phyloP scores from a whole-genome alignment of 2,888 invertebrate species.

The Zygogramma bicolorata region DNA sequence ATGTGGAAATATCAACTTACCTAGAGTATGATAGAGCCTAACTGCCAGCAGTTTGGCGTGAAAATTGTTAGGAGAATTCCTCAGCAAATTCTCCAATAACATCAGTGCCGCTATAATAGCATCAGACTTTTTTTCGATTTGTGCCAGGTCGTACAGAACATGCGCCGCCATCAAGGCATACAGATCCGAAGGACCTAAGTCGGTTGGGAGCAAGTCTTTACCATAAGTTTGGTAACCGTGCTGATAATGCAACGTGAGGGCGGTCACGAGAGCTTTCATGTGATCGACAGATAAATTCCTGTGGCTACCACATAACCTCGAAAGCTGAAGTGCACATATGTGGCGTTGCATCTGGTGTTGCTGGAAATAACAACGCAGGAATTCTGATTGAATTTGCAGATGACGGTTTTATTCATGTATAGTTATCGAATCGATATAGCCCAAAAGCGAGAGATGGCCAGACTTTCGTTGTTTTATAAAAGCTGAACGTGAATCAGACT shows the following conservation, averaged over 20 bases:
- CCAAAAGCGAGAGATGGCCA: too few species aligned
- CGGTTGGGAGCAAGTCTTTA: slow-evolving; percentile 74
- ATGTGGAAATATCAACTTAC: slow-evolving; percentile 61
- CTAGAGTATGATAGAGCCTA: slow-evolving; percentile 82
- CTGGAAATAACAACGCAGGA: slow-evolving; percentile 66
- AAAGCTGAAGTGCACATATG: slow-evolving; percentile 81
- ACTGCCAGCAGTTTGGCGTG: slow-evolving; percentile 88
- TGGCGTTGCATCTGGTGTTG: slow-evolving; percentile 85
- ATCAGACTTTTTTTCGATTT: slow-evolving; percentile 69
- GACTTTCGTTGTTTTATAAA: too few species aligned
- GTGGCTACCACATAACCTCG: slow-evolving; percentile 79
- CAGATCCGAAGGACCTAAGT: slow-evolving; percentile 82
- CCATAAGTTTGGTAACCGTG: slow-evolving; percentile 71
- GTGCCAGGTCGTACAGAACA: slow-evolving; percentile 72
- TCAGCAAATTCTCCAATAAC: slow-evolving; percentile 79
- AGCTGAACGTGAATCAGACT: too few species aligned
- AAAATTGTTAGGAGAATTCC: slow-evolving; percentile 87
- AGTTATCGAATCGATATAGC: too few species aligned
- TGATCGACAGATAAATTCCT: slow-evolving; percentile 70
- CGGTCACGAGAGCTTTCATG: slow-evolving; percentile 72
- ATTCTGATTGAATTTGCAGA: too few species aligned
- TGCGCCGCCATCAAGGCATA: slow-evolving; percentile 86
- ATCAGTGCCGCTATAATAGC: slow-evolving; percentile 76
- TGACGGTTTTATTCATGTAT: too few species aligned
- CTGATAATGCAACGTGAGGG: slow-evolving; percentile 76